phyloP scores from a whole-genome alignment of 2,113 vertebrate genomes.

The Strix uralensis region DNA sequence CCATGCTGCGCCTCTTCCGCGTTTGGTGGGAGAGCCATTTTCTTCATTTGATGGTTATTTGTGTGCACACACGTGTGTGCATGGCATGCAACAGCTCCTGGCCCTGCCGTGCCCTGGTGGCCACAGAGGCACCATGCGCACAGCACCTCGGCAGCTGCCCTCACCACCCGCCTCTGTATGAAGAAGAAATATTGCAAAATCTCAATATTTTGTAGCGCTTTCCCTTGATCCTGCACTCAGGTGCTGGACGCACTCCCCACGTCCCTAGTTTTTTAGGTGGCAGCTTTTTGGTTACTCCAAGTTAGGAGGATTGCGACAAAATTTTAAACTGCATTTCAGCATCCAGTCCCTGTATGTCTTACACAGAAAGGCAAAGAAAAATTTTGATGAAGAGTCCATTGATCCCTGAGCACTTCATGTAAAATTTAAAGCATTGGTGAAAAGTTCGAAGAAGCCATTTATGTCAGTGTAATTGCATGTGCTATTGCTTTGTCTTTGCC shows the following conservation, averaged over 20 bases:
- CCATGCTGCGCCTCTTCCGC: not conserved
- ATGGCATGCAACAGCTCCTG: not conserved
- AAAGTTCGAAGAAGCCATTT: not conserved
- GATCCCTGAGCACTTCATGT: not conserved
- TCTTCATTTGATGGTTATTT: not conserved
- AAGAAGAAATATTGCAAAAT: not conserved
- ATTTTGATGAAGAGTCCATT: not conserved
- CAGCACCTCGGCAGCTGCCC: not conserved
- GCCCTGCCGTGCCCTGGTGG: not conserved
- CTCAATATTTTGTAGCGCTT: not conserved
- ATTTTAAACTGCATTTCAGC: not conserved
- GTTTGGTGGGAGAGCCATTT: not conserved
- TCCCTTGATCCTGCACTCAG: not conserved
- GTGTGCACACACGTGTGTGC: no score
- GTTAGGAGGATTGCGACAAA: not conserved
- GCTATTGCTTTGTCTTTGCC: not conserved
- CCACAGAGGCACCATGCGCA: not conserved
- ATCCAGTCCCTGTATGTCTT: rapidly evolving
- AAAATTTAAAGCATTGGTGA: not conserved
- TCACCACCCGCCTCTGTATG: not conserved
- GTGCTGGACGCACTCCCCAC: rapidly evolving
- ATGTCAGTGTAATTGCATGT: not conserved
- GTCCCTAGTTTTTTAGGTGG: not conserved
- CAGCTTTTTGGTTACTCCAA: not conserved
- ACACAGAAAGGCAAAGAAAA: not conserved